Base-by-base conservation (phyloP, 2,888 invertebrate genomes). In the Stenichneumon culpator region DNA sequence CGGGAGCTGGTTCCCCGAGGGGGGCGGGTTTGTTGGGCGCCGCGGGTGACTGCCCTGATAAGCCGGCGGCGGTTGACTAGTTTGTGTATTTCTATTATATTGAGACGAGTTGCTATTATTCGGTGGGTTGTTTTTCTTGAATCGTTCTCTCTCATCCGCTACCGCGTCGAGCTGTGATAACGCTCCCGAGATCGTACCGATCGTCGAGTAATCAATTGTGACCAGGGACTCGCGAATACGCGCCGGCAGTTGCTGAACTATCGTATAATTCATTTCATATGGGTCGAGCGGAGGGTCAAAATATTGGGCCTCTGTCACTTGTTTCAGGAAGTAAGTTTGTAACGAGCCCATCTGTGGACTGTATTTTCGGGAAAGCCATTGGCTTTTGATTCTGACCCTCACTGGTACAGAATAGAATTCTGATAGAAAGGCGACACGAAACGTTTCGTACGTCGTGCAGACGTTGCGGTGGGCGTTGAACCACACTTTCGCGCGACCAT, bases 341-440 rank as follows among this genome's bases (percentile, higher is more conserved):
- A 82, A 44, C 1, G 50, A 36, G 2, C 81, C 84, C 14, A 77
- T 63, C 36, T 79, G 47, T 4, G 67, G 9, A n/a, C 32, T 79
- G n/a, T 79, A 79, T n/a, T 50, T 36, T 6, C 74, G 65, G 5
- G 68, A 22, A 0, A 22, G 7, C 79, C 83, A 83, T 3, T 28
- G 16, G 16, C 39, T 73, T 52, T 83, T 79, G 0, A 74, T 63
- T 25, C 39, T n/a, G 16, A 83, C 52, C n/a, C 47, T 32, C 5
- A 79, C 39, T 14, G 79, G 79, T 5, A 86, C 63, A 3, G 86
- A 80, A 54, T 80, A 83, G 63, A 86, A 86, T 16, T 83, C 77
- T 9, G 72, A 32, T 1, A 25, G 11, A 57, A 83, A 86, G 0
- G 60, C 72, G 7, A 1, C 16, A 28, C 68, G 73, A 63, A 86